Percentiles rank a stretch among this genome's conserved stretches.
These are phyloP conservation scores for Amphipyra tragopoginis DNA, from an alignment of 2,888 invertebrate species.

Conservation along the genomic window DNA sequence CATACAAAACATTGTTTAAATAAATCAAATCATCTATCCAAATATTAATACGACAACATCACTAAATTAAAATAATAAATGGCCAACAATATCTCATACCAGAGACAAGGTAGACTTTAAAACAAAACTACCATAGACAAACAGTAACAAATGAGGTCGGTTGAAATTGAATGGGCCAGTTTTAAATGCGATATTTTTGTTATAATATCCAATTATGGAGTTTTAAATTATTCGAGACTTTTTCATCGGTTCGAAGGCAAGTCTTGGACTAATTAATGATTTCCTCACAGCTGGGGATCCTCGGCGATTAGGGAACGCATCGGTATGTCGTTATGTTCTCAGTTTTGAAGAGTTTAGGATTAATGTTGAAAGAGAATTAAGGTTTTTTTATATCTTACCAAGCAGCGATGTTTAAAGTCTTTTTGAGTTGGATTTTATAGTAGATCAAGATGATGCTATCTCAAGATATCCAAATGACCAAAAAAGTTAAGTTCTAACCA, in stretches of 20 bases:
- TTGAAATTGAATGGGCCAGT: slow-evolving; percentile 80
- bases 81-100: slow-evolving; percentile 68
- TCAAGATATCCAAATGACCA: not conserved
- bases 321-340: slow-evolving; percentile 53
- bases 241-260: slow-evolving; percentile 81
- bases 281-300: slow-evolving; percentile 77
- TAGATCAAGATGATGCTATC: slow-evolving; percentile 1
- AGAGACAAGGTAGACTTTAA: slow-evolving; percentile 62
- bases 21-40: slow-evolving; percentile 71
- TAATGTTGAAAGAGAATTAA: slow-evolving; percentile 53
- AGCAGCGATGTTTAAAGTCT: not conserved
- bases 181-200: slow-evolving; percentile 83
- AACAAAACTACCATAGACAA: slow-evolving; percentile 73
- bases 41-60: slow-evolving; percentile 71
- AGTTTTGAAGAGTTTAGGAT: slow-evolving; percentile 55
- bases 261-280: slow-evolving; percentile 87
- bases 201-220: slow-evolving; percentile 87
- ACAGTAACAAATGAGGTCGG: slow-evolving; percentile 82
- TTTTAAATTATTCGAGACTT: slow-evolving; percentile 78
- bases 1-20: slow-evolving; percentile 48
- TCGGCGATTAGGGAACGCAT: slow-evolving; percentile 58
- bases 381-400: slow-evolving; percentile 26
- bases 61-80: slow-evolving; percentile 85
- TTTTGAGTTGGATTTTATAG: slow-evolving; percentile 5
- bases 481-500: too few species aligned